Evolutionary conservation across 2,888 invertebrate genomes (phyloP).

Genomic region (Iselma pallidipennis): DNA sequence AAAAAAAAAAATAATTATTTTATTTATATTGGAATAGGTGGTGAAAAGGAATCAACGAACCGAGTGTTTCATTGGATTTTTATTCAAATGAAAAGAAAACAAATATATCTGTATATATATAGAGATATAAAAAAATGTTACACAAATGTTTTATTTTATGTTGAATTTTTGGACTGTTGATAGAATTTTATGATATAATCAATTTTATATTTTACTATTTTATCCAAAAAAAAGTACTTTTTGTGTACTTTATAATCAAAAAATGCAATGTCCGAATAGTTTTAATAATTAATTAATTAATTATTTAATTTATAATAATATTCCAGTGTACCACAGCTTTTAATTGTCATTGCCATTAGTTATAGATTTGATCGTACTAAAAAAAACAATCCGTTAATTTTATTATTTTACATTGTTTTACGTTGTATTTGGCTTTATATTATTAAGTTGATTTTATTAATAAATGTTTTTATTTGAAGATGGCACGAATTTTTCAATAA

Average conservation of each 20-base stretch:
- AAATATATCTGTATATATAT: conserved; percentile 11
- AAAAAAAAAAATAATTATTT: background rate
- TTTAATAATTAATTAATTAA: too few species aligned
- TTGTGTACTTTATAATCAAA: background rate
- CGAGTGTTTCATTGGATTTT: conserved; percentile 16
- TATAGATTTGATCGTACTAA: background rate
- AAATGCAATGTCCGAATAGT: background rate
- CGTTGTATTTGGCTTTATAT: background rate
- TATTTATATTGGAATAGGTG: too few species aligned
- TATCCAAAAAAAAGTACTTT: background rate
- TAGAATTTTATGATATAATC: background rate
- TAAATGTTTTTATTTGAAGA: background rate
- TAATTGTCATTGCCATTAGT: background rate
- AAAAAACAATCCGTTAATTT: background rate
- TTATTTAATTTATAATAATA: background rate
- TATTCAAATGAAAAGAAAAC: background rate
- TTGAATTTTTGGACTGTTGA: conserved; percentile 21
- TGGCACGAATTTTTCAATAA: background rate
- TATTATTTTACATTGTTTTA: background rate
- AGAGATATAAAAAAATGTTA: conserved; percentile 11
- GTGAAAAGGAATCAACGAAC: background rate
- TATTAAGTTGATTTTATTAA: background rate
- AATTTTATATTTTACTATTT: background rate
- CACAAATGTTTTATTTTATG: conserved; percentile 19
- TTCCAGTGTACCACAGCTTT: background rate